Evolutionary conservation across 2,797 vertebrate species (phyloP), one percentile per base, ranked within the genome.

Genomic region (Columba guinea): DNA sequence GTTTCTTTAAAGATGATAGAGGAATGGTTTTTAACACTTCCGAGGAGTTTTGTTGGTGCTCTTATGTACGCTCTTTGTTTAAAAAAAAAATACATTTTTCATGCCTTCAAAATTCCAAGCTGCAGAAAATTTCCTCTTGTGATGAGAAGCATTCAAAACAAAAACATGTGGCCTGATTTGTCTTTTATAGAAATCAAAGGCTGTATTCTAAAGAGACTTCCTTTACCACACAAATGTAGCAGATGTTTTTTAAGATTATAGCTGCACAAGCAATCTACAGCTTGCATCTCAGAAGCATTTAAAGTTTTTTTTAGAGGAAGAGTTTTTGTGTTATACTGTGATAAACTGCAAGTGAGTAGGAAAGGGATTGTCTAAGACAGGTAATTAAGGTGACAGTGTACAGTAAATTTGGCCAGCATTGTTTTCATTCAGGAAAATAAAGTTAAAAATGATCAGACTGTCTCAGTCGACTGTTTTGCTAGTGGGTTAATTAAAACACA

Each of bases 111-210:
- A 97, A 97, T 97, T 96, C 97, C 95, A 98, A 97, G 97, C 97
- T 98, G 98, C 92, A 71, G 96, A 98, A 98, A 97, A 98, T 98
- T 98, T 97, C 96, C 97, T 97, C 97, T 97, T 94, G 97, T 98
- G 97, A 98, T 98, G 98, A 98, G 98, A 96, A 77, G 74, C 97
- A 98, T 98, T 98, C 97, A 98, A 96, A 97, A 98, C 98, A 98
- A 97, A 98, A 98, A 97, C 97, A 87, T 97, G 97, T 77, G 77
- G 97, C 94, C 97, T 97, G 98, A 98, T 98, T 98, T 98, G 98
- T 98, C 98, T 97, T 96, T 97, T 97, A 97, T 97, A 91, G 96
- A 98, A 98, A 98, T 98, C 98, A 98, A 97, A 98, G 97, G 97
- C 97, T 95, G 97, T 97, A 97, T 98, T 97, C 95, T 97, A 97